Base-by-base conservation (phyloP, 2,113 vertebrate species). In the Camelus bactrianus region DNA sequence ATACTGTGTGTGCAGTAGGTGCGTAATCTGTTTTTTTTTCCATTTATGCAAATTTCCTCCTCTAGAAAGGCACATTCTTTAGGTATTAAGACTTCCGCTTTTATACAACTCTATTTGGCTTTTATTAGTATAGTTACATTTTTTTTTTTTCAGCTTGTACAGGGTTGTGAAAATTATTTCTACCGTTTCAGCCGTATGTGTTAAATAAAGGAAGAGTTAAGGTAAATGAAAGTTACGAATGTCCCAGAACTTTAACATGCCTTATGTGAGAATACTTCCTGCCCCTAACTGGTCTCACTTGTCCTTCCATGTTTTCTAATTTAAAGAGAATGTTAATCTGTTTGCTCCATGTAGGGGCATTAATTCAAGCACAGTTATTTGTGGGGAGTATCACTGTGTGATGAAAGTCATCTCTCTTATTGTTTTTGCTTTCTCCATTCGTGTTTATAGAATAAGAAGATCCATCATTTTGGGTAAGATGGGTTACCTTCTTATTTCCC, bases 41-140 rank as follows among this genome's bases (percentile, higher is more conserved):
- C 15, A 86, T 46, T 96, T 96, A 75, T 83, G 26, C 30, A 95
- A 97, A 17, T 58, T 88, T 93, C 1, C 35, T 89, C 2, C 56
- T 91, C 10, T 58, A 72, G 24, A 82, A 42, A 94, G 28, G 22
- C 46, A 97, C 93, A 96, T 26, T 97, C 87, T 96, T 95, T 38
- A 56, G 10, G 1, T 77, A 2, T 52, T 89, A 95, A 89, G 89
- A 90, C 22, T 9, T 32, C 58, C 96, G 13, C 70, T 97, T 97
- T 95, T 79, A 70, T 28, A 24, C 62, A 92, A 94, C 35, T 95
- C 91, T 67, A 38, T 4, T 97, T 14, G 28, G 2, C 48, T 42
- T 48, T 46, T 62, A 75, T 52, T 95, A 35, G 24, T 1, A 72
- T 94, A 73, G 8, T 72, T 85, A 86, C 89, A 62, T 50, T 8